A percentile compares a stretch with the other conserved stretches of the same genome.
Evolutionary conservation across 2,113 vertebrate genomes (phyloP).

Genomic region (Hippotragus niger): DNA sequence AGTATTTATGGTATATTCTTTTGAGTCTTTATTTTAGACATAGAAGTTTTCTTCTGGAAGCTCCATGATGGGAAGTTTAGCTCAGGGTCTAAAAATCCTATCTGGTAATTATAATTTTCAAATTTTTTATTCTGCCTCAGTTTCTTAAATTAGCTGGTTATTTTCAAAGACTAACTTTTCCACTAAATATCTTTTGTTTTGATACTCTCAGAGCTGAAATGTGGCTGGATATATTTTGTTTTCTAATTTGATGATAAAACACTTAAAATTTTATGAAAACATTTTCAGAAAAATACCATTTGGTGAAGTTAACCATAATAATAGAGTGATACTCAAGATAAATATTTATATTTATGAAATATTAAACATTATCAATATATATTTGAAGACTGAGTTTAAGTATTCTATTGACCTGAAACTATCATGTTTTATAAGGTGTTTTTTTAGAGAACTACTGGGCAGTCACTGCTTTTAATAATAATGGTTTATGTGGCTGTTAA

Average conservation of each 20-base stretch:
- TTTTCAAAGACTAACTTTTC: constrained; percentile 42
- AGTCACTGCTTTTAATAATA: background rate
- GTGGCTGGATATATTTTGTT: background rate
- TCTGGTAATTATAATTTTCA: background rate
- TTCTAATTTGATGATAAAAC: background rate
- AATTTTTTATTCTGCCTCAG: background rate
- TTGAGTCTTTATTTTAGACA: constrained; percentile 33
- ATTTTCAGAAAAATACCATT: constrained; percentile 20
- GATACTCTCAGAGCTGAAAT: background rate
- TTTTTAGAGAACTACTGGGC: background rate
- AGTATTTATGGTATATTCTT: constrained; percentile 65
- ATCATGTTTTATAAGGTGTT: background rate
- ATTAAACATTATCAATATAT: background rate
- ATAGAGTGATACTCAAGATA: constrained; percentile 5
- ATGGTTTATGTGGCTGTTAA: constrained; percentile 32
- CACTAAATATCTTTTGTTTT: constrained; percentile 8
- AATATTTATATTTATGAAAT: background rate
- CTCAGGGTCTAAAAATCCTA: background rate
- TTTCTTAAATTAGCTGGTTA: constrained; percentile 29
- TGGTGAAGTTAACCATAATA: constrained; percentile 25
- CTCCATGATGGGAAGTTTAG: background rate
- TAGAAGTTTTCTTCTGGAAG: constrained; percentile 30
- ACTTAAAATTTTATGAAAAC: constrained; percentile 37
- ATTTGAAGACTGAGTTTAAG: constrained; percentile 41
- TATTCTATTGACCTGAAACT: constrained; percentile 21